phyloP scores from a whole-genome alignment of 2,797 vertebrate species.

The Diplodus puntazzo region DNA sequence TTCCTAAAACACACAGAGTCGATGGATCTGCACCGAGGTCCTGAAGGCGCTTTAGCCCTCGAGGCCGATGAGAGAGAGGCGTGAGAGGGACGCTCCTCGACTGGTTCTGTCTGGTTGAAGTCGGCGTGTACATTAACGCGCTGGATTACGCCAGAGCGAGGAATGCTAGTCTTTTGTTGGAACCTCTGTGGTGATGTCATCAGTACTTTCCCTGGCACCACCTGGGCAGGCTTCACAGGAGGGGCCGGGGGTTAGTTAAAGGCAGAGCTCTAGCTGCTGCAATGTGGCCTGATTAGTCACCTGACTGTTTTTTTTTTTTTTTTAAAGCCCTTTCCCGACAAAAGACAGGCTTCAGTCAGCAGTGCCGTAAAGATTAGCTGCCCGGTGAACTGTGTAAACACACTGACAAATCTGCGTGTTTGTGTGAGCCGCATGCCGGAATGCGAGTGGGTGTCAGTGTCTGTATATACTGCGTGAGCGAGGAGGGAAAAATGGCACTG shows the following conservation, averaged over 20 bases:
- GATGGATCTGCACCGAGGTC: slow-evolving; percentile 3
- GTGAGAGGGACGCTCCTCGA: slow-evolving; percentile 41
- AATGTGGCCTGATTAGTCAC: slow-evolving; percentile 80
- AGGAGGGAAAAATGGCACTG: slow-evolving; percentile 12
- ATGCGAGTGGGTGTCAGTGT: slow-evolving; percentile 74
- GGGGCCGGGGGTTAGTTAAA: slow-evolving; percentile 15
- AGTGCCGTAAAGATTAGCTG: slow-evolving; percentile 65
- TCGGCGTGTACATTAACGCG: slow-evolving; percentile 61
- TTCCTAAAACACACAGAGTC: slow-evolving; percentile 29
- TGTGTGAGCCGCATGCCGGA: slow-evolving; percentile 57
- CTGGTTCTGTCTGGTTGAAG: slow-evolving; percentile 65
- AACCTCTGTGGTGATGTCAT: slow-evolving; percentile 73
- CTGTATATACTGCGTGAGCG: slow-evolving; percentile 51
- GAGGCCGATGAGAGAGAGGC: slow-evolving; percentile 11
- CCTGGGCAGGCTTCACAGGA: slow-evolving; percentile 61
- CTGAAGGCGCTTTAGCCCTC: not conserved
- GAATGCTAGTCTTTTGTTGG: slow-evolving; percentile 76
- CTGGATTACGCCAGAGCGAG: slow-evolving; percentile 53
- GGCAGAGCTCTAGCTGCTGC: slow-evolving; percentile 18
- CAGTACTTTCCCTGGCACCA: slow-evolving; percentile 75
- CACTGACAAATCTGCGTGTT: slow-evolving; percentile 50
- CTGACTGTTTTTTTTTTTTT: slow-evolving; percentile 54
- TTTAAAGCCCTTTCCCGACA: slow-evolving; percentile 33
- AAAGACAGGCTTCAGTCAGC: slow-evolving; percentile 69
- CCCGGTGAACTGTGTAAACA: slow-evolving; percentile 67